These are phyloP conservation scores for Drosophila funebris DNA, from an alignment of 1,140 invertebrate genomes.

Conservation along the genomic window DNA sequence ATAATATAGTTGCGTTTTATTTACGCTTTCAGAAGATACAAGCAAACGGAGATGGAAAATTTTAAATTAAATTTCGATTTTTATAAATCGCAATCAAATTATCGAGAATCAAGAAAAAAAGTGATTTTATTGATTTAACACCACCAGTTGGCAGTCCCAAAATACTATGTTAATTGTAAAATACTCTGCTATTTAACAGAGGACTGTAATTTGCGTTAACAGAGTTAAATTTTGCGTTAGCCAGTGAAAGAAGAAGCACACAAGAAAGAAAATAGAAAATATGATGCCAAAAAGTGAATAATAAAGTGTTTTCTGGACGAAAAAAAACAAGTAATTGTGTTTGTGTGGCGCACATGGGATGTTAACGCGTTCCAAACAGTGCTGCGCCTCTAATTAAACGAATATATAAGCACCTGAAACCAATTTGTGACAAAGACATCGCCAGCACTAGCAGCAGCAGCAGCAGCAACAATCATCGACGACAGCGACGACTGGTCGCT, in stretches of 20 bases:
- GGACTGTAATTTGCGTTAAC: conserved; percentile 9
- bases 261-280: conserved; percentile 72
- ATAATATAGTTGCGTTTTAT: neutral
- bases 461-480: conserved; percentile 42
- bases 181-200: conserved; percentile 23
- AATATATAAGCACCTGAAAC: conserved; percentile 16
- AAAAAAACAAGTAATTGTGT: conserved; percentile 37
- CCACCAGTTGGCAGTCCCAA: conserved; percentile 25
- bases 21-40: neutral
- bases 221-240: conserved; percentile 32
- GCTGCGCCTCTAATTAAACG: conserved; percentile 29
- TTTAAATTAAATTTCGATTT: neutral
- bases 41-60: neutral
- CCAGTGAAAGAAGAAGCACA: conserved; percentile 40
- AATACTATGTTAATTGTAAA: conserved; percentile 6
- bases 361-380: conserved; percentile 39
- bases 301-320: conserved; percentile 47
- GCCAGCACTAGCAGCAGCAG: conserved; percentile 36
- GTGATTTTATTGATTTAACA: neutral
- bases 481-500: conserved; percentile 21
- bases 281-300: conserved; percentile 61
- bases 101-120: conserved; percentile 2
- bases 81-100: neutral
- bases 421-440: conserved; percentile 51
- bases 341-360: conserved; percentile 41